phyloP scores from a whole-genome alignment of 2,888 invertebrate genomes.

The Coleophora deauratella region DNA sequence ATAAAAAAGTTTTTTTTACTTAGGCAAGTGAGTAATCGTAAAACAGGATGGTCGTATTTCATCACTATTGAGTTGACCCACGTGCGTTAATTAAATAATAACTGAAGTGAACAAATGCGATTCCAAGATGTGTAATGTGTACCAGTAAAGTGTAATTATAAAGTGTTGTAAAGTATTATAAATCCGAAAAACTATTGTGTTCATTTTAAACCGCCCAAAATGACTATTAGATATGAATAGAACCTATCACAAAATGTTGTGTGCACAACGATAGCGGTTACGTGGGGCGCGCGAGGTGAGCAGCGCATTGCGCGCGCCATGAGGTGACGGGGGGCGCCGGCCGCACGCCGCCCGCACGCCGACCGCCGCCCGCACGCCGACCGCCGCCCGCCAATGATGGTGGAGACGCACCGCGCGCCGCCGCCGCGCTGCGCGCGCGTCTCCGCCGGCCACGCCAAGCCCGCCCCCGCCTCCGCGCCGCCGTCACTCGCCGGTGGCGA shows the following conservation, averaged over 20 bases:
- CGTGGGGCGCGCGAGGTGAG: slow-evolving; percentile 27
- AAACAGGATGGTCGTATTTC: too few species aligned
- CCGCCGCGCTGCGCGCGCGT: slow-evolving; percentile 63
- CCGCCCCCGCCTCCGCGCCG: slow-evolving; percentile 73
- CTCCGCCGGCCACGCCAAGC: slow-evolving; percentile 58
- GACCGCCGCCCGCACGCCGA: slow-evolving; percentile 53
- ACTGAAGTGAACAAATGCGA: too few species aligned
- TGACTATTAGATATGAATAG: background rate
- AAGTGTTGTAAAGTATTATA: too few species aligned
- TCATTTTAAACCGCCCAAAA: background rate
- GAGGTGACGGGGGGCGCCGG: slow-evolving; percentile 66
- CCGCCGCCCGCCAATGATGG: slow-evolving; percentile 70
- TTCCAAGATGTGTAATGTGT: too few species aligned
- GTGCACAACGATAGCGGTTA: slow-evolving; percentile 25
- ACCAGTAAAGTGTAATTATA: too few species aligned
- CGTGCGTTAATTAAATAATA: too few species aligned
- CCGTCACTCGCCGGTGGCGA: slow-evolving; percentile 67
- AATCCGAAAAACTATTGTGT: background rate
- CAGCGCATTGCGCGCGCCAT: slow-evolving; percentile 39
- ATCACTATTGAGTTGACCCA: too few species aligned
- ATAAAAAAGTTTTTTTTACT: too few species aligned
- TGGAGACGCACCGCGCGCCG: slow-evolving; percentile 69
- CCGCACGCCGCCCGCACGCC: slow-evolving; percentile 50
- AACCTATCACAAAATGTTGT: slow-evolving; percentile 22
- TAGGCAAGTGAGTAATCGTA: too few species aligned